A percentile compares a stretch with the other conserved stretches of the same genome.
These are phyloP conservation scores for Daubentonia madagascariensis DNA, from an alignment of 2,113 vertebrate species.

Conservation along the genomic window DNA sequence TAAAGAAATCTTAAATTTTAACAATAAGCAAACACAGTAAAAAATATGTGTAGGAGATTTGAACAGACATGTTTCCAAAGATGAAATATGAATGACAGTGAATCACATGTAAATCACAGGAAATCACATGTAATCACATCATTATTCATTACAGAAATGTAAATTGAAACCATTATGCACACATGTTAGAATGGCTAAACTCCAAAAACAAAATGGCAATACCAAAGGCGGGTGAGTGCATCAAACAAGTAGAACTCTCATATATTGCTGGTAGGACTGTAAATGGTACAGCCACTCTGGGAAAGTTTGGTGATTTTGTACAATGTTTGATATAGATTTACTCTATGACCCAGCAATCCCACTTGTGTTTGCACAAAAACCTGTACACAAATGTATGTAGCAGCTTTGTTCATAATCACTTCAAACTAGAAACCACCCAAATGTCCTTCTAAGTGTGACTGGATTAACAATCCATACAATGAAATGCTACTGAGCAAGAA, in stretches of 20 bases:
- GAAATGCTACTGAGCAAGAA: not conserved
- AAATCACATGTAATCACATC: not conserved
- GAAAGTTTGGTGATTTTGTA: not conserved
- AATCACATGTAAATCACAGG: not conserved
- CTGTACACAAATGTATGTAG: not conserved
- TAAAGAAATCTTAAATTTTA: not conserved
- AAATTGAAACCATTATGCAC: not conserved
- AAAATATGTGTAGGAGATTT: not conserved
- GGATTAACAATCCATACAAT: not conserved
- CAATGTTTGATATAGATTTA: not conserved
- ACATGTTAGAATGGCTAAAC: not conserved
- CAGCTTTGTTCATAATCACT: not conserved
- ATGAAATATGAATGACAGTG: not conserved
- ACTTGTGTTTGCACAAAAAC: not conserved
- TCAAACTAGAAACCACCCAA: not conserved
- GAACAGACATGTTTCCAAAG: not conserved
- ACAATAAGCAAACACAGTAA: not conserved
- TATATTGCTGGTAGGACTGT: not conserved
- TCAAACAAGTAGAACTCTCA: not conserved
- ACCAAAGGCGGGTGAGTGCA: not conserved
- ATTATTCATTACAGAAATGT: not conserved
- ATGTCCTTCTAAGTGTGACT: not conserved
- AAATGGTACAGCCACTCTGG: not conserved
- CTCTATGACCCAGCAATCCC: not conserved
- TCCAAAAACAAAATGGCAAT: not conserved